A percentile compares a stretch with the other conserved stretches of the same genome.
Evolutionary conservation across 2,888 invertebrate species (phyloP).

Genomic region (Rhingia rostrata): DNA sequence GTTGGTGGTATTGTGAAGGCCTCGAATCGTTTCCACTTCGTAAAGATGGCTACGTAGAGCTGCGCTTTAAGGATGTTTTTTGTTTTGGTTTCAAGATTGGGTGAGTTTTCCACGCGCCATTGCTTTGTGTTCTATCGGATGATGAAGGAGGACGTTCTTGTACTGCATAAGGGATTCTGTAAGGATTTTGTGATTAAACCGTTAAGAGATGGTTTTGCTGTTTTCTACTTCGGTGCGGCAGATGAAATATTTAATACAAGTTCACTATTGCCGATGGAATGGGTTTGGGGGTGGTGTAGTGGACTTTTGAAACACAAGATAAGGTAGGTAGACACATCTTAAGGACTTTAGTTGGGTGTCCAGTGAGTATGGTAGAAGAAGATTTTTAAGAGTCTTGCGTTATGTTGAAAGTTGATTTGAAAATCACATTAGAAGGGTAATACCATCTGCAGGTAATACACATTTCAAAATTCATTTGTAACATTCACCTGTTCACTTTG

Average conservation of each 20-base stretch:
- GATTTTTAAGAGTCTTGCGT: no score
- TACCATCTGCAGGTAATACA: no score
- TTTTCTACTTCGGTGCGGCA: background rate
- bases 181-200: slow-evolving; percentile 47
- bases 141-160: background rate
- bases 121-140: background rate
- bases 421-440: no score
- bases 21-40: slow-evolving; percentile 43
- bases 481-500: no score
- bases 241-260: slow-evolving; percentile 30
- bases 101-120: slow-evolving; percentile 33
- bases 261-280: background rate
- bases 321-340: no score
- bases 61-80: slow-evolving; percentile 31
- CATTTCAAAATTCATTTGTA: no score
- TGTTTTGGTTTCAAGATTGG: slow-evolving; percentile 25
- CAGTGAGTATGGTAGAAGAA: no score
- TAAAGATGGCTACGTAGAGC: background rate
- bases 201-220: slow-evolving; percentile 34
- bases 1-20: slow-evolving; percentile 16
- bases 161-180: slow-evolving; percentile 22
- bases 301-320: no score
- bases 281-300: no score
- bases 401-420: no score
- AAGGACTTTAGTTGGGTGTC: no score